Base-by-base conservation (phyloP, 2,113 vertebrate genomes). In the Acanthisitta chloris region DNA sequence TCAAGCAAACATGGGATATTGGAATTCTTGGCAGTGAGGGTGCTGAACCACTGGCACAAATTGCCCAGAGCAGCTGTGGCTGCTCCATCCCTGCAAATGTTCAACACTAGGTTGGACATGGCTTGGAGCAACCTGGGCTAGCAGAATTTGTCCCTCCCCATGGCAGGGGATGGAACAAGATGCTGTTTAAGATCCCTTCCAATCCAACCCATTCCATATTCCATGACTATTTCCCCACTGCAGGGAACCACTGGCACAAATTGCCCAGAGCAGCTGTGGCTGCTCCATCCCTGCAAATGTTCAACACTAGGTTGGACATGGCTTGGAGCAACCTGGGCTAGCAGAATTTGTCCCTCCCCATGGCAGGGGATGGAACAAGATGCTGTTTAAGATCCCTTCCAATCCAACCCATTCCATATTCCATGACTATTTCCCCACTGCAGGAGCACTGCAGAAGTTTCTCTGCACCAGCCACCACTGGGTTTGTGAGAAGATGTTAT, bases 1-100 rank as follows among this genome's bases (percentile, higher is more conserved):
- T 25, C 4, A 1, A 94, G 91, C 93, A 96, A 96, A 96, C 95
- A 95, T n/a, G n/a, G n/a, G n/a, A n/a, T n/a, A n/a, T n/a, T n/a
- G n/a, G n/a, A n/a, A n/a, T n/a, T n/a, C n/a, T n/a, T n/a, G n/a
- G n/a, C n/a, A n/a, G n/a, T n/a, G n/a, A n/a, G n/a, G n/a, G n/a
- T n/a, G n/a, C n/a, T n/a, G n/a, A n/a, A n/a, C n/a, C n/a, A n/a
- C n/a, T n/a, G n/a, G n/a, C n/a, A n/a, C n/a, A n/a, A n/a, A n/a
- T n/a, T n/a, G n/a, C n/a, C n/a, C n/a, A n/a, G n/a, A n/a, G n/a
- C n/a, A n/a, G n/a, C n/a, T n/a, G n/a, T n/a, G n/a, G n/a, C n/a
- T n/a, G n/a, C n/a, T n/a, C n/a, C n/a, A n/a, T n/a, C n/a, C n/a
- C n/a, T n/a, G n/a, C n/a, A n/a, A n/a, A n/a, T n/a, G n/a, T n/a